phyloP scores from a whole-genome alignment of 2,888 invertebrate species.

The Stenodema calcarata region DNA sequence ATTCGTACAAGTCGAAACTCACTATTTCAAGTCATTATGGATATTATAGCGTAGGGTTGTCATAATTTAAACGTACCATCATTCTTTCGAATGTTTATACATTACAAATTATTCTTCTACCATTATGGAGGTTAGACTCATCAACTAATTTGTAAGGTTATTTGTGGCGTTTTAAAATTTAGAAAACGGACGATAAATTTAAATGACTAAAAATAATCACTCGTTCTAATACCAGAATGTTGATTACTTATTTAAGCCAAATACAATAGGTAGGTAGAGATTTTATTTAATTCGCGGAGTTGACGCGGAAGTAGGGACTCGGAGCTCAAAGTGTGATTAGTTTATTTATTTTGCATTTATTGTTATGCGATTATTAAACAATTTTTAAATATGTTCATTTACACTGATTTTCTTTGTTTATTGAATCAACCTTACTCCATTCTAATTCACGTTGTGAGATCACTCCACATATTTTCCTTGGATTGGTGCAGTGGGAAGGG shows the following conservation, averaged over 20 bases:
- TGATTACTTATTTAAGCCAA: no score
- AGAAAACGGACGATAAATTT: no score
- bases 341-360: constrained; percentile 25
- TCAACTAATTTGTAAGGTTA: background rate
- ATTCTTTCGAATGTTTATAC: background rate
- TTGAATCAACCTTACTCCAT: background rate
- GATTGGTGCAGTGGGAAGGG: no score
- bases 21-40: background rate
- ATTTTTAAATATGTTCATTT: background rate
- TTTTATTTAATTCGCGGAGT: background rate
- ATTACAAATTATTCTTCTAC: background rate
- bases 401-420: background rate
- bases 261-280: background rate
- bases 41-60: background rate
- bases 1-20: background rate
- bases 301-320: background rate
- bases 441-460: no score
- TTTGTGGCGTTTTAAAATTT: no score
- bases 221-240: no score
- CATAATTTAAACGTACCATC: background rate
- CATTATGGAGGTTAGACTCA: background rate
- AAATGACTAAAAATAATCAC: no score
- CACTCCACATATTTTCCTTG: no score
- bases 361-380: background rate
- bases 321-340: constrained; percentile 40